These are phyloP conservation scores for Drosophila murphyi DNA, from an alignment of 1,140 invertebrate species.

Conservation along the genomic window DNA sequence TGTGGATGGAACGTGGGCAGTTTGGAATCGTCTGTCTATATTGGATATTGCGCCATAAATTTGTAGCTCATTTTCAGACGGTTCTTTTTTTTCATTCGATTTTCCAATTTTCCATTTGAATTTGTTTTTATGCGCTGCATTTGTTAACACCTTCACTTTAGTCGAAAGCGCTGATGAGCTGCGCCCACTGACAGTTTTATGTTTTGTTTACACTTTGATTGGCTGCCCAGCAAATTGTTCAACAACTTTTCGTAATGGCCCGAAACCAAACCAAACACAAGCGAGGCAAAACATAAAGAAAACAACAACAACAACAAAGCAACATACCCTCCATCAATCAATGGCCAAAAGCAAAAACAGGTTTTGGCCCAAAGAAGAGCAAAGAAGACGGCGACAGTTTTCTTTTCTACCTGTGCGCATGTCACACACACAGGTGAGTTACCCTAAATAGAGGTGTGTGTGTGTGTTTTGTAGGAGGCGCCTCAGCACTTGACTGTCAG, in stretches of 20 bases:
- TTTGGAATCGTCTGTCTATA: constrained; percentile 10
- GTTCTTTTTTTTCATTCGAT: constrained; percentile 7
- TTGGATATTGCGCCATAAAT: constrained; percentile 54
- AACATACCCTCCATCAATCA: constrained; percentile 14
- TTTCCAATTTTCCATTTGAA: constrained; percentile 15
- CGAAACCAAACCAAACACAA: background rate
- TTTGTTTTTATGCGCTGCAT: constrained; percentile 45
- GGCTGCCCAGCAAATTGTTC: constrained; percentile 22
- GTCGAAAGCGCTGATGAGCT: constrained; percentile 61
- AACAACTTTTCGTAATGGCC: constrained; percentile 11
- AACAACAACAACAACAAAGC: constrained; percentile 13
- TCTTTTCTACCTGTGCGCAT: constrained; percentile 67
- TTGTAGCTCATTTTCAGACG: constrained; percentile 45
- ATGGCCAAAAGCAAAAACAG: constrained; percentile 22
- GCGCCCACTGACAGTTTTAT: constrained; percentile 83
- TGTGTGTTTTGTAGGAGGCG: constrained; percentile 44
- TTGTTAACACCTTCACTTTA: constrained; percentile 77
- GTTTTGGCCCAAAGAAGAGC: background rate
- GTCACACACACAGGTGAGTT: constrained; percentile 47
- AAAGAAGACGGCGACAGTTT: constrained; percentile 19
- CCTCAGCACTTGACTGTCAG: constrained; percentile 48
- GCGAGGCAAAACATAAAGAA: background rate
- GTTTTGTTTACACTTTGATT: constrained; percentile 81
- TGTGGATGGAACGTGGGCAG: constrained; percentile 32
- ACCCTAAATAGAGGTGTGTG: background rate